A percentile compares a stretch with the other conserved stretches of the same genome.
Evolutionary conservation across 2,797 vertebrate species (phyloP).

Genomic region (Bucorvus abyssinicus): DNA sequence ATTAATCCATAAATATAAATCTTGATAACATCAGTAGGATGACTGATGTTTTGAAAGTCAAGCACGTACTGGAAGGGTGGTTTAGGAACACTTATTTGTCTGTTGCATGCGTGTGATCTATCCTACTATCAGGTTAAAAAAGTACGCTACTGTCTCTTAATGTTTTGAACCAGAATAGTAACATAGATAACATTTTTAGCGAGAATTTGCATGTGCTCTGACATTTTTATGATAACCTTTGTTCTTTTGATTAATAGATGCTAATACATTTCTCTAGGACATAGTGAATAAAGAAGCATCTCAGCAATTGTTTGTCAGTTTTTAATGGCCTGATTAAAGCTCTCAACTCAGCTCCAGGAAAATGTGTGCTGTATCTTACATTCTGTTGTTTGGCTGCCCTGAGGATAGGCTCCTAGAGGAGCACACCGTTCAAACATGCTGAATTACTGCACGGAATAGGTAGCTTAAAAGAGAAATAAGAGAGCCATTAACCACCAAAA

Average conservation of each 20-base stretch:
- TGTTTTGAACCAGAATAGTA: not conserved
- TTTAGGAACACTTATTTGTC: not conserved
- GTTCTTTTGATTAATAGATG: not conserved
- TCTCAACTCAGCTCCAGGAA: not conserved
- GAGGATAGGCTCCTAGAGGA: not conserved
- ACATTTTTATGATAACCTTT: not conserved
- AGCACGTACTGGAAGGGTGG: not conserved
- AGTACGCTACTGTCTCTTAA: not conserved
- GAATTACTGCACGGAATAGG: not conserved
- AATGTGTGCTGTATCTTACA: not conserved
- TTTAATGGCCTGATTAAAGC: not conserved
- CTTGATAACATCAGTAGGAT: not conserved
- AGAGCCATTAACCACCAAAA: slow-evolving; percentile 18
- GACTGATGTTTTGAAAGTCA: not conserved
- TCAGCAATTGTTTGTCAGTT: not conserved
- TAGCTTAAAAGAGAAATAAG: slow-evolving; percentile 15
- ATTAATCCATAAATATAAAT: not conserved
- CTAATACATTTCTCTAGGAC: not conserved
- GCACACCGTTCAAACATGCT: not conserved
- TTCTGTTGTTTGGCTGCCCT: not conserved
- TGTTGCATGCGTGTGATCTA: not conserved
- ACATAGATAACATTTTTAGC: not conserved
- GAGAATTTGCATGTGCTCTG: not conserved
- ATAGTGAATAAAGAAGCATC: not conserved
- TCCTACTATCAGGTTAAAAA: not conserved